Conservation (phyloP, 1,140 invertebrate species). For the Megalopta genalis region DNA sequence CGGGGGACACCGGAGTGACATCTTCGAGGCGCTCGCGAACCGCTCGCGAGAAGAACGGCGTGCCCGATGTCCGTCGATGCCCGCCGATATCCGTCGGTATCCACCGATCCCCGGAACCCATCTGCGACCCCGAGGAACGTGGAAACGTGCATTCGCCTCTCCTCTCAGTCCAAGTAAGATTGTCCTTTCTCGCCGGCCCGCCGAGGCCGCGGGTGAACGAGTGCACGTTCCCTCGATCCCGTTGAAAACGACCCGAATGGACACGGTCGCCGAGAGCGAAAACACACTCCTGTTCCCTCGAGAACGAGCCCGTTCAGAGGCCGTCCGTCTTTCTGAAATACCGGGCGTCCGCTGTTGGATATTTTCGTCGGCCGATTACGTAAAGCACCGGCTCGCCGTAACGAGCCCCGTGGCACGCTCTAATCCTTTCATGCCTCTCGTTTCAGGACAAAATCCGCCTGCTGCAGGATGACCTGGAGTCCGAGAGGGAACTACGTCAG, state of each 20-base stretch:
- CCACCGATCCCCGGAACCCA: too few species aligned
- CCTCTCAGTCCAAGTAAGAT: constrained; percentile 46
- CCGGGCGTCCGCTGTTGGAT: constrained; percentile 51
- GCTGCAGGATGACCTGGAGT: constrained; percentile 97
- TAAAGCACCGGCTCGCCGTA: constrained; percentile 57
- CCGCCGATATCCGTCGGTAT: too few species aligned
- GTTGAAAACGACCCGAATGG: constrained; percentile 48
- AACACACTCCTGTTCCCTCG: constrained; percentile 40
- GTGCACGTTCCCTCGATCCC: constrained; percentile 23
- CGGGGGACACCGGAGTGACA: constrained; percentile 49
- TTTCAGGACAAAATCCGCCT: constrained; percentile 98
- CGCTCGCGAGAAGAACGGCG: background rate
- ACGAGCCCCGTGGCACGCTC: constrained; percentile 40
- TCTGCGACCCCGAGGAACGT: background rate
- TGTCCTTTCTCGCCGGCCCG: background rate
- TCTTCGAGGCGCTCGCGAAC: constrained; percentile 29
- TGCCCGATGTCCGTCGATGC: background rate
- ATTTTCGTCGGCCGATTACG: constrained; percentile 67
- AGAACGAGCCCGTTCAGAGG: constrained; percentile 45
- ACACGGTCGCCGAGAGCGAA: constrained; percentile 15
- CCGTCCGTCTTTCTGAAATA: constrained; percentile 60
- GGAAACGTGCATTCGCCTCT: constrained; percentile 13
- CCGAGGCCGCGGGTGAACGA: constrained; percentile 14
- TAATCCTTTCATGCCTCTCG: constrained; percentile 64
- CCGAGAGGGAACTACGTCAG: constrained; percentile 97